Evolutionary conservation across 2,888 invertebrate species (phyloP), one percentile per base, ranked within the genome.

Genomic region (Neuroscelio doddi): DNA sequence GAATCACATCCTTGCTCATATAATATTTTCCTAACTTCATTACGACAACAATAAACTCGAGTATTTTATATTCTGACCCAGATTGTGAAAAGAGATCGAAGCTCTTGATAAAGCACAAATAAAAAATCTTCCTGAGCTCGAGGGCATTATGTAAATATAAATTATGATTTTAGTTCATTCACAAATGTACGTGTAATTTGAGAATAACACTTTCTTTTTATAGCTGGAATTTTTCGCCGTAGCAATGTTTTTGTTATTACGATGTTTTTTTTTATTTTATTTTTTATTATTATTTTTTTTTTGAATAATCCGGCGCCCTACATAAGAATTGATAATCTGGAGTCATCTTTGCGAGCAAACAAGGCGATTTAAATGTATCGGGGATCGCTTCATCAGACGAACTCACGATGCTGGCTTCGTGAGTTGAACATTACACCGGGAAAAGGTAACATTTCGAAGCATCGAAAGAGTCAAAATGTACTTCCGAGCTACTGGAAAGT

Each of bases 331-430:
- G 39, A 39, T 17, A 17, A 39, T 17, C 39, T 10, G 12, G 12
- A 29, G 39, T 14, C 14, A 51, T 45, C 38, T 12, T 45, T 21
- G 42, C 45, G 45, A 59, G 68, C 63, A 76, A 78, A 72, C 66
- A 64, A 65, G 58, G 63, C 57, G 67, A 64, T 66, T 64, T 67
- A 69, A 64, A 67, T 59, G 63, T 52, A 64, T 64, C 69, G 63
- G 57, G 55, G 65, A 70, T 71, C 69, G 64, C 65, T 64, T 69
- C 72, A 77, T 75, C 67, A 69, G 70, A 70, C 70, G 74, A 73
- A 75, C 64, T 70, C 71, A 68, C 63, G 69, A 17, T 10, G 39
- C 16, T 10, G 15, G 10, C 36, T 14, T 39, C 39, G 39, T 39
- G 39, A 16, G 39, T n/a, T 17, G 39, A n/a, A 17, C 39, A 39